Base-by-base conservation (phyloP, 1,140 invertebrate species). In the Drosophila parvula region DNA sequence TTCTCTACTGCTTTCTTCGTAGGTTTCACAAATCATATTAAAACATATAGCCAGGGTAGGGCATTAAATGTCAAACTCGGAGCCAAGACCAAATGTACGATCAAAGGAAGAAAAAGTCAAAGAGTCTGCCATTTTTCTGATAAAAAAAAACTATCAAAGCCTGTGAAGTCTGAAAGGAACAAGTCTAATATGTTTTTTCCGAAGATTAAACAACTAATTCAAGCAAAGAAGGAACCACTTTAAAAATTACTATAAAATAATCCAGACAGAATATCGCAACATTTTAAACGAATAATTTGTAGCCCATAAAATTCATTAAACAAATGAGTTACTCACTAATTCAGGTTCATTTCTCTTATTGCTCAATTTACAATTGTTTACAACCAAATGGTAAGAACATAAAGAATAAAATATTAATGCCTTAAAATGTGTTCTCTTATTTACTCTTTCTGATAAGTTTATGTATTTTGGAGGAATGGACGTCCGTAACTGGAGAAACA, bases 401-500 rank as follows among this genome's bases (percentile, higher is more conserved):
- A 44, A 28, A 16, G 43, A n/a, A 65, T 48, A 32, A 14, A 62
- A 80, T 44, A 10, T 43, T 14, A 38, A 64, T 65, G 43, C 55
- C 55, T 69, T 34, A 65, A 53, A 70, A 71, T 71, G 70, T 58
- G 51, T 47, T 57, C 44, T 68, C 34, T 45, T 58, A 57, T 64
- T 58, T 64, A 34, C 18, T 12, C 12, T 38, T 68, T 65, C 14
- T 64, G 22, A 16, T 12, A 27, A 41, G 22, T 50, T 77, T 34
- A 38, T 59, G 53, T 62, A 30, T 40, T 68, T 76, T 32, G 34
- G 50, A 38, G 41, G 50, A 38, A 48, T 30, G 30, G 18, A 22
- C 48, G 50, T 22, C 32, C 36, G 68, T 64, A 81, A 84, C 77
- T 60, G 41, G 41, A 76, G 62, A 70, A 73, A 40, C 57, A 61